These are phyloP conservation scores for Mactra quadrangularis DNA, from an alignment of 1,140 invertebrate genomes.

Conservation along the genomic window DNA sequence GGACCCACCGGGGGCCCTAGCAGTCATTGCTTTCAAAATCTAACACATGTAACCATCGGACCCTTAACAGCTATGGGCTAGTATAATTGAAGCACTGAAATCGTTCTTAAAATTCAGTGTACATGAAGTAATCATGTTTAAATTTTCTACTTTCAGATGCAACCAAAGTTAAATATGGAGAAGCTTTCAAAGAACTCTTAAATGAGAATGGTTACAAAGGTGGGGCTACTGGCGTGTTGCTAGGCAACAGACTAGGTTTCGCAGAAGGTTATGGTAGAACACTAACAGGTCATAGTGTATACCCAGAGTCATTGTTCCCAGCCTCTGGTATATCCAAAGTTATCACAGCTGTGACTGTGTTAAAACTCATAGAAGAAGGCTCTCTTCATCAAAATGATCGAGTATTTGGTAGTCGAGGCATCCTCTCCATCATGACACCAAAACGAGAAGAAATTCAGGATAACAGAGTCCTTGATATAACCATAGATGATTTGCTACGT, in stretches of 20 bases:
- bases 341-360: slow-evolving; percentile 75
- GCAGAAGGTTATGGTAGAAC: slow-evolving; percentile 74
- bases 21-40: too few species aligned
- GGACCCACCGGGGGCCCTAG: too few species aligned
- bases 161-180: slow-evolving; percentile 61
- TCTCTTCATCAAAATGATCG: slow-evolving; percentile 67
- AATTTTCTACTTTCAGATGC: slow-evolving; percentile 54
- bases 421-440: slow-evolving; percentile 69
- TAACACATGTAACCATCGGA: too few species aligned
- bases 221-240: slow-evolving; percentile 74
- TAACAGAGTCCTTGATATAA: slow-evolving; percentile 74
- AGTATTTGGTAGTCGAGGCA: slow-evolving; percentile 75
- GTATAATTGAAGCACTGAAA: too few species aligned
- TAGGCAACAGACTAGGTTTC: slow-evolving; percentile 72
- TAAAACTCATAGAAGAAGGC: slow-evolving; percentile 74
- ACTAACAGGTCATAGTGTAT: slow-evolving; percentile 65
- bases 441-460: slow-evolving; percentile 61
- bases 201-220: slow-evolving; percentile 72
- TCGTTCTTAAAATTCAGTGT: too few species aligned
- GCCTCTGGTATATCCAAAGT: slow-evolving; percentile 76
- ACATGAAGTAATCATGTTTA: too few species aligned
- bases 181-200: slow-evolving; percentile 65
- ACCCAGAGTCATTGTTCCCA: slow-evolving; percentile 63
- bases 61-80: too few species aligned
- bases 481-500: slow-evolving; percentile 77